Evolutionary conservation across 2,797 vertebrate species (phyloP).

Genomic region (Synaphobranchus kaupii): DNA sequence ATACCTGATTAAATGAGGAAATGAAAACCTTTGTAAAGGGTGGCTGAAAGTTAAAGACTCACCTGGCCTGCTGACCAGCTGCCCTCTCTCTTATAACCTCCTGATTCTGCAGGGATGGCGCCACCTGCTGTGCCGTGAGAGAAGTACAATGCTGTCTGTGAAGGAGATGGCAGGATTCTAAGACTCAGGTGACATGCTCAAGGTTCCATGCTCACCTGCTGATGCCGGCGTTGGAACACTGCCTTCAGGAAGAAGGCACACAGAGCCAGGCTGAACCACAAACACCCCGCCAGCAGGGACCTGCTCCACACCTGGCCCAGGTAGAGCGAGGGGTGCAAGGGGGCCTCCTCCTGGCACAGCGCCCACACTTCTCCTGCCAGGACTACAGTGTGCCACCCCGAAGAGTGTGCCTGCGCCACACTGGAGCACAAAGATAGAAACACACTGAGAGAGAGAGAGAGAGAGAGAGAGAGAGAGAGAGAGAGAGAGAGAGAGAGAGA

Average conservation of each 20-base stretch:
- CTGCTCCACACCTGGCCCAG: constrained; percentile 43
- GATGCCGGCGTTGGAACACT: constrained; percentile 33
- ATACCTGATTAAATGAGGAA: neutral
- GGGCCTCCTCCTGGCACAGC: constrained; percentile 62
- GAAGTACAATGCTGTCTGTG: neutral
- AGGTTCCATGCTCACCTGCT: constrained; percentile 49
- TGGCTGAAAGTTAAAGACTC: constrained; percentile 34
- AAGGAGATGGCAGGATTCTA: neutral
- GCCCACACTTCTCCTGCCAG: constrained; percentile 55
- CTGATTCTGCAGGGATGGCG: constrained; percentile 29
- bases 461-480: neutral
- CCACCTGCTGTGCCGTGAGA: constrained; percentile 20
- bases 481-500: neutral
- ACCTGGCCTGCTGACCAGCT: constrained; percentile 47
- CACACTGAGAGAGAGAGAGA: neutral
- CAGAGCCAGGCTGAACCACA: constrained; percentile 45
- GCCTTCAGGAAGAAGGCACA: constrained; percentile 44
- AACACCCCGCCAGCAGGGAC: constrained; percentile 49
- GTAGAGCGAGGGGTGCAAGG: constrained; percentile 44
- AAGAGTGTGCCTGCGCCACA: constrained; percentile 6
- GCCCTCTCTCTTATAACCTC: constrained; percentile 33
- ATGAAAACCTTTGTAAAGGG: neutral
- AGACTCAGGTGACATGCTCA: neutral
- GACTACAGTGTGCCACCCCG: constrained; percentile 44
- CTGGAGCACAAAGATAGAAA: neutral